Percentiles rank a stretch among this genome's conserved stretches.
These are phyloP conservation scores for Scaptomyza graminum DNA, from an alignment of 1,140 invertebrate genomes.

Conservation along the genomic window DNA sequence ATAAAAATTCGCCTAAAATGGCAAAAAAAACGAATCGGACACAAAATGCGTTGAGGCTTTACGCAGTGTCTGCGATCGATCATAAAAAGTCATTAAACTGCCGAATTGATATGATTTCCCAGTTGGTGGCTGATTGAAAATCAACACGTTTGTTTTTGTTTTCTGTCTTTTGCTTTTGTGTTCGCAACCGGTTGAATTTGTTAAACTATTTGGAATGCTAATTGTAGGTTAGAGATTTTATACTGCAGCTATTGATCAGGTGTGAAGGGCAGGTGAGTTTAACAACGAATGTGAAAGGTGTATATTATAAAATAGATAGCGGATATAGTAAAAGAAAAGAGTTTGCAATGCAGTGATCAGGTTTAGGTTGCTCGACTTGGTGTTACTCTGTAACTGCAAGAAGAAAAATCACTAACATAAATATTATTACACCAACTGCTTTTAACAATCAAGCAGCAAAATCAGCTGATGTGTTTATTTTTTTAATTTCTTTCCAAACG, in stretches of 20 bases:
- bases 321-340: background rate
- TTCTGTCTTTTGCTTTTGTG: background rate
- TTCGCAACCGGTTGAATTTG: constrained; percentile 6
- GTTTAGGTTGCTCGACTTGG: background rate
- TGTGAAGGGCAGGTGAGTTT: constrained; percentile 3
- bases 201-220: constrained; percentile 18
- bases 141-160: constrained; percentile 9
- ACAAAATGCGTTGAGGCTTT: constrained; percentile 8
- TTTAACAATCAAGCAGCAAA: no score
- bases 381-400: background rate
- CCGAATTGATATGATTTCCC: constrained; percentile 22
- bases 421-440: no score
- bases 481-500: no score
- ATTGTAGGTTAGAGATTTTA: constrained; percentile 10
- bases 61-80: constrained; percentile 17
- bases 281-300: constrained; percentile 9
- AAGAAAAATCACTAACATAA: no score
- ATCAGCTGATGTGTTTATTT: no score
- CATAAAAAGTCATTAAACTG: constrained; percentile 27
- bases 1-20: background rate
- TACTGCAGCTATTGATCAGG: constrained; percentile 4
- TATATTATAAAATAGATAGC: background rate
- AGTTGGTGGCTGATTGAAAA: constrained; percentile 15
- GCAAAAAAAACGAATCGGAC: constrained; percentile 7
- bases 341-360: background rate